Conservation (phyloP, 2,113 vertebrate genomes). For the Lucifuga dentata region DNA sequence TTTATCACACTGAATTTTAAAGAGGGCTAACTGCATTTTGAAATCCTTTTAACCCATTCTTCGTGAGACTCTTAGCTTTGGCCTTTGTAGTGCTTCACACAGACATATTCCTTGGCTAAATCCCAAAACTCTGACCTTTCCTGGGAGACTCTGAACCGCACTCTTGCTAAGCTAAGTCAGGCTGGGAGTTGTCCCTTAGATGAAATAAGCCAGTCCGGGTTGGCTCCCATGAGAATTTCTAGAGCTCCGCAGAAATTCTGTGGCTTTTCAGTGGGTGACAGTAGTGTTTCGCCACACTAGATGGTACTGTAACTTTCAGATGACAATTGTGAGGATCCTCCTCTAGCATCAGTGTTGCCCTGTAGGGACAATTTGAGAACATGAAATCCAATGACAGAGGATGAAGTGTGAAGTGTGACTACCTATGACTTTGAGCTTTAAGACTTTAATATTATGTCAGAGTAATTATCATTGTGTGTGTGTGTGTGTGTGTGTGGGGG, state of each 20-base stretch:
- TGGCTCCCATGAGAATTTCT: constrained; percentile 39
- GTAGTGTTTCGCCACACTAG: constrained; percentile 36
- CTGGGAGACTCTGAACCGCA: constrained; percentile 24
- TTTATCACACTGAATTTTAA: constrained; percentile 12
- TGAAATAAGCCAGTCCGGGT: constrained; percentile 13
- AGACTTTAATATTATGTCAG: too few relatives aligned
- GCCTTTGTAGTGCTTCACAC: constrained; percentile 21
- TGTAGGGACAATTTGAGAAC: constrained; percentile 1
- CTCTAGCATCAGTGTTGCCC: neutral
- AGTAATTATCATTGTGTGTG: too few relatives aligned
- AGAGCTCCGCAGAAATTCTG: constrained; percentile 30
- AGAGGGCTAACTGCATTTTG: neutral
- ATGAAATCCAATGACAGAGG: constrained; percentile 18
- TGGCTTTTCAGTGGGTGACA: constrained; percentile 49
- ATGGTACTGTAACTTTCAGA: constrained; percentile 35
- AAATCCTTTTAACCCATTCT: constrained; percentile 7
- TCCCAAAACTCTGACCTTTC: constrained; percentile 42
- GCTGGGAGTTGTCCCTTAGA: constrained; percentile 24
- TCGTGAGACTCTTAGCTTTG: neutral
- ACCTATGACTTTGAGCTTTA: too few relatives aligned
- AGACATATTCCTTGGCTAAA: constrained; percentile 25
- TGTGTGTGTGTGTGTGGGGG: too few relatives aligned
- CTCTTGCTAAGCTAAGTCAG: neutral
- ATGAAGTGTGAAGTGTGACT: too few relatives aligned
- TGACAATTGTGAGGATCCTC: constrained; percentile 5